Percentiles rank a stretch among this genome's conserved stretches.
phyloP scores from a whole-genome alignment of 2,113 vertebrate species.

The Copsychus sechellarum region DNA sequence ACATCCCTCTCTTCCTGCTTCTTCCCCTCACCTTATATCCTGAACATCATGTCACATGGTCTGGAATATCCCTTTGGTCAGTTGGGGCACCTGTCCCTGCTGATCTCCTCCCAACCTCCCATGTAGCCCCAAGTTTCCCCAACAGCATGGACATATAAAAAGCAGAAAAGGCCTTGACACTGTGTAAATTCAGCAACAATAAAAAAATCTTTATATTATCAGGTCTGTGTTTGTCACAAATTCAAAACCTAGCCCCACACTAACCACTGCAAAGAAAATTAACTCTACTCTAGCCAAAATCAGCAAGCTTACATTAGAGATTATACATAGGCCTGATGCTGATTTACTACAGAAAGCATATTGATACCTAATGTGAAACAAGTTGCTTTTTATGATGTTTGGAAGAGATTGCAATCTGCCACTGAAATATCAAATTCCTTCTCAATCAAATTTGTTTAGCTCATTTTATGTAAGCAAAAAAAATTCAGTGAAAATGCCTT shows the following conservation, averaged over 20 bases:
- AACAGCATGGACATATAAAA: accelerated
- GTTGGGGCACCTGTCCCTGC: background rate
- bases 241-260: background rate
- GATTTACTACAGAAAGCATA: background rate
- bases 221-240: background rate
- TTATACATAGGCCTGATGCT: background rate
- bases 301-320: background rate
- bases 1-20: accelerated
- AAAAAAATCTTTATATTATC: background rate
- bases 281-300: background rate
- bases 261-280: background rate
- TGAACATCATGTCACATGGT: background rate
- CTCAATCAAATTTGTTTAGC: background rate
- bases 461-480: background rate
- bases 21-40: background rate
- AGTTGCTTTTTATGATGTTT: background rate
- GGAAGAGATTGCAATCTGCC: background rate
- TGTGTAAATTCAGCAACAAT: background rate
- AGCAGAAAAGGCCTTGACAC: background rate
- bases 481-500: background rate
- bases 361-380: background rate
- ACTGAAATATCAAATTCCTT: background rate
- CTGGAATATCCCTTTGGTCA: background rate
- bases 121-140: accelerated
- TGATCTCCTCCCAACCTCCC: background rate